A percentile compares a stretch with the other conserved stretches of the same genome.
Evolutionary conservation across 2,888 invertebrate species (phyloP).

Genomic region (Ochropleura plecta): DNA sequence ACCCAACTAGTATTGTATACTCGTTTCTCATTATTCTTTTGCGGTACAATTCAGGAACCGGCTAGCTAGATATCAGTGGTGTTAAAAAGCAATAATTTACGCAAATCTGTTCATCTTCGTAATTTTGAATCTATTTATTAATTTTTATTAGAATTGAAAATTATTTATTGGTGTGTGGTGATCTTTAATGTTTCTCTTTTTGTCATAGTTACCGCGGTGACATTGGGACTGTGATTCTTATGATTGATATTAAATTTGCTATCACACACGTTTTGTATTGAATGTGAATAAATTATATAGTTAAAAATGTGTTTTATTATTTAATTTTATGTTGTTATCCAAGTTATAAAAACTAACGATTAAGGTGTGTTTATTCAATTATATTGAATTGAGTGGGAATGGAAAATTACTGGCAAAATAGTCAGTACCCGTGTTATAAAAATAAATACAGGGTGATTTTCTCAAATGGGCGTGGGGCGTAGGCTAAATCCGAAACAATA

Average conservation of each 20-base stretch:
- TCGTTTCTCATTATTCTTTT: constrained; percentile 75
- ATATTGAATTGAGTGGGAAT: too few relatives aligned
- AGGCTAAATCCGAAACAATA: too few relatives aligned
- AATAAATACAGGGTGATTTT: too few relatives aligned
- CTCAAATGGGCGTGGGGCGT: too few relatives aligned
- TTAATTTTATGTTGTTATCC: constrained; percentile 29
- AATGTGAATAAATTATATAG: constrained; percentile 91
- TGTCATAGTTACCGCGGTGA: constrained; percentile 74
- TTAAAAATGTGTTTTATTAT: constrained; percentile 74
- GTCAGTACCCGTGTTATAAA: too few relatives aligned
- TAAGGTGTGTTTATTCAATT: background rate
- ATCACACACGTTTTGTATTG: constrained; percentile 90
- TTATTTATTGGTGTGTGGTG: constrained; percentile 89
- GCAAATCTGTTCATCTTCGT: constrained; percentile 71
- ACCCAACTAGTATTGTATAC: constrained; percentile 73
- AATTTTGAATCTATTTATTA: constrained; percentile 83
- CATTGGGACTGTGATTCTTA: constrained; percentile 78
- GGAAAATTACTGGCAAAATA: too few relatives aligned
- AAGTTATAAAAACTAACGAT: background rate
- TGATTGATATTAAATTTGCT: constrained; percentile 85
- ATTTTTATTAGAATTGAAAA: constrained; percentile 82
- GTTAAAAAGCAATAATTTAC: constrained; percentile 75
- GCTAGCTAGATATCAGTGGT: constrained; percentile 73
- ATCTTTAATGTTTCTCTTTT: constrained; percentile 85
- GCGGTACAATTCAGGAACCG: constrained; percentile 64